phyloP scores from a whole-genome alignment of 2,113 vertebrate species.

The Elachura formosa region DNA sequence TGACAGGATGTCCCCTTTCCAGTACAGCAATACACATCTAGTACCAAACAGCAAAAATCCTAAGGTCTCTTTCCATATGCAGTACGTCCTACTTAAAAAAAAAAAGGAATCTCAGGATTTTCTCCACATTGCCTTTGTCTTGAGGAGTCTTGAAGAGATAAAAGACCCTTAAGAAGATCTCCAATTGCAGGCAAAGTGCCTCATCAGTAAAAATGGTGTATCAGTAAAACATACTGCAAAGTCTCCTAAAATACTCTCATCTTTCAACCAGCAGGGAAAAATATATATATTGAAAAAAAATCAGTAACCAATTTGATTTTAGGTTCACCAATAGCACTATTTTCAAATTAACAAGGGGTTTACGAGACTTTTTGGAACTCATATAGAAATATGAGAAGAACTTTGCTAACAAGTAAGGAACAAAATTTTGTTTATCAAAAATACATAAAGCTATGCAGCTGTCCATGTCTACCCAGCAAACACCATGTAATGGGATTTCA shows the following conservation, averaged over 20 bases:
- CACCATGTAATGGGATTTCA: background rate
- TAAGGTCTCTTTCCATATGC: background rate
- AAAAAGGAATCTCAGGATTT: background rate
- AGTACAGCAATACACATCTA: background rate
- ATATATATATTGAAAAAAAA: background rate
- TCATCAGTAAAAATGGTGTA: background rate
- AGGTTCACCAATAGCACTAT: background rate
- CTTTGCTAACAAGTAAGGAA: background rate
- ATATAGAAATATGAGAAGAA: background rate
- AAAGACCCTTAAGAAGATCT: background rate
- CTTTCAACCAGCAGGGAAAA: background rate
- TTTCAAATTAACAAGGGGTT: background rate
- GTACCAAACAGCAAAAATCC: background rate
- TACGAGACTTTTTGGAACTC: background rate
- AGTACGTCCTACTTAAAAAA: background rate
- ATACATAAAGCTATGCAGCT: background rate
- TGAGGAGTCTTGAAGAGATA: background rate
- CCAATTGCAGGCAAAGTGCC: background rate
- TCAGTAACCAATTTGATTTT: background rate
- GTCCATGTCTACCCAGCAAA: background rate
- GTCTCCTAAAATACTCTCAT: background rate
- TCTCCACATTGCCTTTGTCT: background rate
- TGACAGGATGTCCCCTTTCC: background rate
- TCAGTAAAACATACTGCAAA: background rate
- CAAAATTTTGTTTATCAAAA: background rate